A percentile compares a stretch with the other conserved stretches of the same genome.
phyloP scores from a whole-genome alignment of 2,888 invertebrate species.

The Diadegma fenestrale region DNA sequence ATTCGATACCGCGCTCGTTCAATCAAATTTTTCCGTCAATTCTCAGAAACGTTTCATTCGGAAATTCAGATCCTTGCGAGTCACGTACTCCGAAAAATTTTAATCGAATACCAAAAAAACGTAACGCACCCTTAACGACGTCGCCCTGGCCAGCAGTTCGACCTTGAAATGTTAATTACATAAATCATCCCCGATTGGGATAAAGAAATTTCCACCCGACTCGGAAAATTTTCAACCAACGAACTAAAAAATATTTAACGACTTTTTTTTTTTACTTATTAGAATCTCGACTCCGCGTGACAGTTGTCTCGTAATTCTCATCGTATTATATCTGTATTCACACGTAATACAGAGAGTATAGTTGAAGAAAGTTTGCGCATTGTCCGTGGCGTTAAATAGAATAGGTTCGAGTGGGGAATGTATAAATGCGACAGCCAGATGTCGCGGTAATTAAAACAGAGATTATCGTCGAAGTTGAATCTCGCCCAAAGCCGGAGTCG shows the following conservation, averaged over 20 bases:
- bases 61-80: no score
- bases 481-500: constrained; percentile 65
- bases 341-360: constrained; percentile 3
- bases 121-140: no score
- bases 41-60: no score
- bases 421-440: constrained; percentile 83
- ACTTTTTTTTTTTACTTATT: constrained; percentile 55
- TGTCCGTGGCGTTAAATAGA: constrained; percentile 39
- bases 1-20: no score
- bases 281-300: constrained; percentile 52
- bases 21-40: no score
- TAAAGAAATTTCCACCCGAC: constrained; percentile 22
- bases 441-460: constrained; percentile 84
- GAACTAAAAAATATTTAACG: constrained; percentile 48
- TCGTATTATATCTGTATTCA: constrained; percentile 39
- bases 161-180: background rate
- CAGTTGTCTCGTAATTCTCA: constrained; percentile 68
- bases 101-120: no score
- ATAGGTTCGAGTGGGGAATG: constrained; percentile 68
- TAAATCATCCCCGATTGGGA: background rate
- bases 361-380: constrained; percentile 48
- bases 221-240: constrained; percentile 12
- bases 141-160: no score
- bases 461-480: constrained; percentile 83
- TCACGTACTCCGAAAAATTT: no score